phyloP scores from a whole-genome alignment of 2,113 vertebrate species.

The Corythaeola cristata region DNA sequence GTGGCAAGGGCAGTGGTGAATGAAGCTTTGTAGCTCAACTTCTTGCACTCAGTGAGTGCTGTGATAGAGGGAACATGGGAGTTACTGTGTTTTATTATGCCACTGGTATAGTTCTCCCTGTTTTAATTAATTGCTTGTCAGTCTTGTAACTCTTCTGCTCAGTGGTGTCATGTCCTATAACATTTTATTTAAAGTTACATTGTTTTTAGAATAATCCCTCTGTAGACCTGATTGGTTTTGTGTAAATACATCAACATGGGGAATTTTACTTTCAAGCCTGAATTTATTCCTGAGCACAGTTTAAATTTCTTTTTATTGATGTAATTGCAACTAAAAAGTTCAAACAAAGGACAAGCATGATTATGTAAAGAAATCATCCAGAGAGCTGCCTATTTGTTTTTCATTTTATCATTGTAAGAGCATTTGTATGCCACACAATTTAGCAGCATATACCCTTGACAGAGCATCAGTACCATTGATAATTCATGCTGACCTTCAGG shows the following conservation, averaged over 20 bases:
- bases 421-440: neutral
- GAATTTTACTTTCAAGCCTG: neutral
- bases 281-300: conserved; percentile 10
- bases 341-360: conserved; percentile 45
- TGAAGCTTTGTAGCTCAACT: neutral
- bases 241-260: neutral
- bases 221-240: neutral
- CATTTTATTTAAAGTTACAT: neutral
- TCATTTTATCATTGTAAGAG: neutral
- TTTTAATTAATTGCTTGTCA: conserved; percentile 14
- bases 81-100: neutral
- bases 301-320: conserved; percentile 28
- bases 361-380: neutral
- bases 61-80: neutral
- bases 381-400: neutral
- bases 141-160: neutral
- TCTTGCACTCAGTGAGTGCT: neutral
- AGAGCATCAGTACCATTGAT: neutral
- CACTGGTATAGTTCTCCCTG: neutral
- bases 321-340: conserved; percentile 29
- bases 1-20: neutral
- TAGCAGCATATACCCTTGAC: conserved; percentile 28
- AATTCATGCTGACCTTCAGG: conserved; percentile 50
- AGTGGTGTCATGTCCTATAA: neutral
- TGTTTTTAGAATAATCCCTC: neutral